Percentiles rank a stretch among this genome's conserved stretches.
phyloP scores from a whole-genome alignment of 2,113 vertebrate species.

The Gymnogyps californianus region DNA sequence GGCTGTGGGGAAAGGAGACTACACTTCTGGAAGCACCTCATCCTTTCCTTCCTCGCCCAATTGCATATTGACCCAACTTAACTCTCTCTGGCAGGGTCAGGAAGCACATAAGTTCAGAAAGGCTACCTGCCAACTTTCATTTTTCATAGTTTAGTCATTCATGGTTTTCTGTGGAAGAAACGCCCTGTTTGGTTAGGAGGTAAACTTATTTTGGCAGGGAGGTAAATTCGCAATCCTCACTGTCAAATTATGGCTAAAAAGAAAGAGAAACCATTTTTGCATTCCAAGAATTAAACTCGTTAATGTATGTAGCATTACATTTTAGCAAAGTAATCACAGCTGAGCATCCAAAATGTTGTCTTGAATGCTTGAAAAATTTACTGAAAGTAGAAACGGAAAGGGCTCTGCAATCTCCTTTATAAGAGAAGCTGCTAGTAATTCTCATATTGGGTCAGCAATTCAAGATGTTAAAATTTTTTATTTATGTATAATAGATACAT shows the following conservation, averaged over 20 bases:
- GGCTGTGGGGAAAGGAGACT: neutral
- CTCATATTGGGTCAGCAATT: conserved; percentile 26
- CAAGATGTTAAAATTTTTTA: neutral
- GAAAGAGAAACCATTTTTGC: conserved; percentile 63
- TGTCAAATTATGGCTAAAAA: conserved; percentile 68
- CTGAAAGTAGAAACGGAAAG: conserved; percentile 29
- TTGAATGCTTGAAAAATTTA: conserved; percentile 40
- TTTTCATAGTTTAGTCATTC: conserved; percentile 60
- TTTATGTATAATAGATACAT: neutral
- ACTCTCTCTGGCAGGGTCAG: conserved; percentile 40
- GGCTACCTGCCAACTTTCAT: conserved; percentile 48
- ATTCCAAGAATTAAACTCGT: conserved; percentile 70
- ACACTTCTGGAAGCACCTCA: neutral
- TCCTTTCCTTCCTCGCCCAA: neutral
- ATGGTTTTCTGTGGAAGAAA: conserved; percentile 50
- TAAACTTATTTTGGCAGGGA: conserved; percentile 65
- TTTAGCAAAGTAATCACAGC: conserved; percentile 69
- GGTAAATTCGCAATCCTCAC: conserved; percentile 46
- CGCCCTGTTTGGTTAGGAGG: conserved; percentile 52
- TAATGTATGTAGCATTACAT: conserved; percentile 70
- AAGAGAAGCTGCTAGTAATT: conserved; percentile 12
- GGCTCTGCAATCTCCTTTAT: conserved; percentile 16
- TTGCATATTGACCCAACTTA: conserved; percentile 30
- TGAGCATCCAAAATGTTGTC: conserved; percentile 65
- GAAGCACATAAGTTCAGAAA: conserved; percentile 38